Base-by-base conservation (phyloP, 2,113 vertebrate genomes). In the Rutilus rutilus region DNA sequence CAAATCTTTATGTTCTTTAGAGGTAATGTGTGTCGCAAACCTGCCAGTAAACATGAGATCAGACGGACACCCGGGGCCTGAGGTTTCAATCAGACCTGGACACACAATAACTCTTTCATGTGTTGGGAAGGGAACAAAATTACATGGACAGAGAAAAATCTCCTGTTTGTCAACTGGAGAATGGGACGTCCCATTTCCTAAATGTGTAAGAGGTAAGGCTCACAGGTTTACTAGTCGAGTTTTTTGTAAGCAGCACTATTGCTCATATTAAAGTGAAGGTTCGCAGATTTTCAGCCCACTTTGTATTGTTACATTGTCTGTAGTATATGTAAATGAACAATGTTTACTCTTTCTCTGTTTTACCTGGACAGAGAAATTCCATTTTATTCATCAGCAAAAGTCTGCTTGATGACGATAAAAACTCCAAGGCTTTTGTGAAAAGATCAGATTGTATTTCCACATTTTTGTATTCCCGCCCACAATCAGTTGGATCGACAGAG, bases 31-130 rank as follows among this genome's bases (percentile, higher is more conserved):
- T 75, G 39, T 12, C 10, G 11, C 21, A 75, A 75, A n/a, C 11
- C 39, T 39, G 65, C 59, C 50, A 62, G 62, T 0, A 59, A 75
- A 50, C 42, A 75, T 75, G 52, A 54, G 42, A 67, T 27, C 64
- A 67, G 11, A 33, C 52, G 17, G 17, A 6, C 52, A 19, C 52
- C 52, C 0, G 52, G 39, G 4, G 10, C 71, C 7, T 6, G 52
- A 11, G 19, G 27, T 12, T 36, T 17, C 65, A 23, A 10, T 30
- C 10, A 82, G 27, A 74, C 25, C 78, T 62, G 33, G 6, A 27
- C 36, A 74, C 27, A 80, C 3, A 12, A 67, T 85, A 78, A 14
- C 64, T 36, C 77, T 85, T 76, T 62, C 30, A 36, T 85, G 83
- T 39, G 65, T 15, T 36, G 1, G 30, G 14, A 19, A 0, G 7